Percentiles rank a stretch among this genome's conserved stretches.
These are phyloP conservation scores for Pagetopsis macropterus DNA, from an alignment of 2,797 vertebrate genomes.

Conservation along the genomic window DNA sequence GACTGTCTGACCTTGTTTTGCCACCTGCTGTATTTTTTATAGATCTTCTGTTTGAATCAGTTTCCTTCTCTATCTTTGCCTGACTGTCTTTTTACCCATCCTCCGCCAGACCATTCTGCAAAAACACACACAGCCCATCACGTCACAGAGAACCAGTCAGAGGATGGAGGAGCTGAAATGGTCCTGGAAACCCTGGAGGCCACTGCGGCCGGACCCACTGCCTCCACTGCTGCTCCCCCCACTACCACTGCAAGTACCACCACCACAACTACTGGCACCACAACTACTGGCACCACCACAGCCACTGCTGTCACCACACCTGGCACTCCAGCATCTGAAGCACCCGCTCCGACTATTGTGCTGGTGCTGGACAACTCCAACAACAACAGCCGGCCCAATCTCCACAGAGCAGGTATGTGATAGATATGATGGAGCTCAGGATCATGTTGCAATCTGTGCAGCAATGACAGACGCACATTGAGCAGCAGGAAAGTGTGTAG, in stretches of 20 bases:
- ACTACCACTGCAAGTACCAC: constrained; percentile 37
- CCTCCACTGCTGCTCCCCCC: constrained; percentile 33
- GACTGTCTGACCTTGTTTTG: constrained; percentile 8
- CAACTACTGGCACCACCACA: constrained; percentile 35
- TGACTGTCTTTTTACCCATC: background rate
- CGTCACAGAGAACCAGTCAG: constrained; percentile 74
- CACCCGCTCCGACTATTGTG: constrained; percentile 62
- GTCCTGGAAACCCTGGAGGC: constrained; percentile 72
- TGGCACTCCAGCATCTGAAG: constrained; percentile 47
- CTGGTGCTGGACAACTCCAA: constrained; percentile 77
- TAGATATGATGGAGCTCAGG: background rate
- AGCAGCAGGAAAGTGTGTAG: constrained; percentile 10
- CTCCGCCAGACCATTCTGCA: constrained; percentile 78
- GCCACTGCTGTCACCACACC: constrained; percentile 55
- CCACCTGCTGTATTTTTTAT: constrained; percentile 18
- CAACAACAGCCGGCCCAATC: constrained; percentile 71
- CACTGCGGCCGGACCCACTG: constrained; percentile 32
- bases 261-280: constrained; percentile 29
- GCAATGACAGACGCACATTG: background rate
- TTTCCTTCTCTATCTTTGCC: constrained; percentile 14
- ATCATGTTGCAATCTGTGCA: constrained; percentile 18
- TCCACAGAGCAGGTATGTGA: constrained; percentile 84
- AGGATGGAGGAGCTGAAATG: constrained; percentile 72
- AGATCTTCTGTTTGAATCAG: constrained; percentile 19
- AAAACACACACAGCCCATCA: constrained; percentile 77